Conservation (phyloP, 2,113 vertebrate genomes). For the Syngnathus scovelli region DNA sequence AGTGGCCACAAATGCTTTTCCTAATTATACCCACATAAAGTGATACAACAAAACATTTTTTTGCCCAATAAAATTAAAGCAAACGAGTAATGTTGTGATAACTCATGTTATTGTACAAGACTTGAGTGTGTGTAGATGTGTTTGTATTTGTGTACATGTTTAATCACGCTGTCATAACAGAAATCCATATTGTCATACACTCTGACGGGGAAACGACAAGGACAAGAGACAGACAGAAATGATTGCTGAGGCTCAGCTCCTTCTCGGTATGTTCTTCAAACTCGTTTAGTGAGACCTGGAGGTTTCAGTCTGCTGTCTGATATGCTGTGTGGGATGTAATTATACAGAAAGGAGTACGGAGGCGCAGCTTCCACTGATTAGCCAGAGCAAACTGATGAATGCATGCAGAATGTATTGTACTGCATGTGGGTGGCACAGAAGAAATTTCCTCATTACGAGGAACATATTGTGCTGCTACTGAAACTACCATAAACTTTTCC, state of each 20-base stretch:
- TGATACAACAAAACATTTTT: neutral
- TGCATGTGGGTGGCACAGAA: neutral
- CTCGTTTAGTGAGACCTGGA: neutral
- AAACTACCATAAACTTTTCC: no score
- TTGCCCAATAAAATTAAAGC: neutral
- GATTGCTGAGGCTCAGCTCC: neutral
- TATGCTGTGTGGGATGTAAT: neutral
- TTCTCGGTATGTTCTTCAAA: neutral
- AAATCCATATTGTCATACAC: neutral
- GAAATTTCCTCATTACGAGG: neutral
- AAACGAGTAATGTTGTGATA: neutral
- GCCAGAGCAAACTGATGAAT: neutral
- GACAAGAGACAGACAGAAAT: neutral
- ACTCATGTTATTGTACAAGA: neutral
- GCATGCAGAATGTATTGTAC: neutral
- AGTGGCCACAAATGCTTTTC: conserved; percentile 14
- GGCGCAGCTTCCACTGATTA: neutral
- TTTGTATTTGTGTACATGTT: neutral
- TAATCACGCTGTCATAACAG: neutral
- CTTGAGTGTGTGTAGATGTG: neutral
- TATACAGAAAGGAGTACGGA: neutral
- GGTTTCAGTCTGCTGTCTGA: neutral
- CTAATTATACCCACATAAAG: conserved; percentile 26
- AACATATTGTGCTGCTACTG: no score
- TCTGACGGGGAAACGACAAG: neutral